Evolutionary conservation across 2,797 vertebrate species (phyloP).

Genomic region (Margarornis squamiger): DNA sequence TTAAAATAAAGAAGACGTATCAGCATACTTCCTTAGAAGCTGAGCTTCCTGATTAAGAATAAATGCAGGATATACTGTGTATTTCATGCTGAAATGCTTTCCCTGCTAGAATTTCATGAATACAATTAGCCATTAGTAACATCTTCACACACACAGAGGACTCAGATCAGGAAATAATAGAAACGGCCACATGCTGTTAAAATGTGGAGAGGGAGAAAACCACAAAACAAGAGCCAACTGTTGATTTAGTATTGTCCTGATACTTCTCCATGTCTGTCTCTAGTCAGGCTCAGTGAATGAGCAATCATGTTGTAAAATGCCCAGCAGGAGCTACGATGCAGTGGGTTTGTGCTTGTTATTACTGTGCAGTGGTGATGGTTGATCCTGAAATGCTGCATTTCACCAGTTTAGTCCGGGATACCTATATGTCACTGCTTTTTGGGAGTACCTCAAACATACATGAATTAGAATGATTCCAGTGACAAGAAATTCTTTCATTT

Average conservation of each 20-base stretch:
- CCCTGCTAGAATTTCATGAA: not conserved
- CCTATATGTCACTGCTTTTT: not conserved
- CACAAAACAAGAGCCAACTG: not conserved
- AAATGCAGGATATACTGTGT: constrained; percentile 16
- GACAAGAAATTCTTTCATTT: not conserved
- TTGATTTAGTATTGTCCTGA: not conserved
- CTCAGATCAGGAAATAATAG: not conserved
- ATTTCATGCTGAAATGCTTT: not conserved
- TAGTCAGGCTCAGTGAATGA: not conserved
- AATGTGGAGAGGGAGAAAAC: not conserved
- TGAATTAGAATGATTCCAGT: not conserved
- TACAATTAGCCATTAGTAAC: constrained; percentile 19
- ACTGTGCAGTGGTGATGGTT: not conserved
- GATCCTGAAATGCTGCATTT: not conserved
- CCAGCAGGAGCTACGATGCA: not conserved
- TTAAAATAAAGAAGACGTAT: constrained; percentile 36
- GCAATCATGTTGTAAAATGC: not conserved
- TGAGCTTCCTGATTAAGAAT: constrained; percentile 41
- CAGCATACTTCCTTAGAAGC: not conserved
- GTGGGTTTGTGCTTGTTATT: not conserved
- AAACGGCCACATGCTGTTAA: not conserved
- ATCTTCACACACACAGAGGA: not conserved
- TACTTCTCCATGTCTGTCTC: not conserved
- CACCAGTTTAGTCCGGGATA: not conserved
- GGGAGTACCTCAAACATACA: not conserved